phyloP scores from a whole-genome alignment of 2,888 invertebrate species.

The Epinotia brunnichana region DNA sequence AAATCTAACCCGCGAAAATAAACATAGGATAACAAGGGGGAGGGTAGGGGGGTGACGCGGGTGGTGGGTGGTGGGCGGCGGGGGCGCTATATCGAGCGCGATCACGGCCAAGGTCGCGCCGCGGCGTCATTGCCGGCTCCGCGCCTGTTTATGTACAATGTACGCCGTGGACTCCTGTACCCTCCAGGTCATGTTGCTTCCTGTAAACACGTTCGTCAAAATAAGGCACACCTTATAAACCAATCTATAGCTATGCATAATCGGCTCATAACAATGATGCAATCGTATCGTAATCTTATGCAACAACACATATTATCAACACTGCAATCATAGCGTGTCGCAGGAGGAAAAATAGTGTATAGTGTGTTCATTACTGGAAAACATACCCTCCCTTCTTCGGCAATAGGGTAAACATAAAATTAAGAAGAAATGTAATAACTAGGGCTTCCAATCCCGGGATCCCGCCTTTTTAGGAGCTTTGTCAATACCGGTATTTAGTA shows the following conservation, averaged over 20 bases:
- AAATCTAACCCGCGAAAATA: slow-evolving; percentile 27
- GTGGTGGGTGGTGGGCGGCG: slow-evolving; percentile 56
- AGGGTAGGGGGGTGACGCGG: slow-evolving; percentile 46
- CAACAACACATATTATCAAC: not conserved
- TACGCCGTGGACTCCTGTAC: slow-evolving; percentile 31
- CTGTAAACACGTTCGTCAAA: slow-evolving; percentile 3
- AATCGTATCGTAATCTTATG: not conserved
- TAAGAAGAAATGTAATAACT: no score
- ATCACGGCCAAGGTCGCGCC: slow-evolving; percentile 81
- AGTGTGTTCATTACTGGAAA: no score
- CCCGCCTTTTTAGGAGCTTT: no score
- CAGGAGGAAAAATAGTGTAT: no score
- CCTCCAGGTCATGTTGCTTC: slow-evolving; percentile 24
- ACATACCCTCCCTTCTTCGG: not conserved
- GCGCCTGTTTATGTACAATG: slow-evolving; percentile 45
- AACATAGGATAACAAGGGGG: slow-evolving; percentile 46
- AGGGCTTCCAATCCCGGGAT: no score
- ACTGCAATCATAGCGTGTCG: not conserved
- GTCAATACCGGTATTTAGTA: no score
- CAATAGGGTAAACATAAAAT: not conserved
- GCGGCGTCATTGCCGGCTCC: slow-evolving; percentile 62
- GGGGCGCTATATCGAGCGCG: slow-evolving; percentile 80
- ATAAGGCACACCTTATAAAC: not conserved
- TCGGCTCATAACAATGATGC: not conserved
- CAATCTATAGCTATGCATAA: not conserved